Evolutionary conservation across 2,797 vertebrate species (phyloP).

Genomic region (Melanitta fusca): DNA sequence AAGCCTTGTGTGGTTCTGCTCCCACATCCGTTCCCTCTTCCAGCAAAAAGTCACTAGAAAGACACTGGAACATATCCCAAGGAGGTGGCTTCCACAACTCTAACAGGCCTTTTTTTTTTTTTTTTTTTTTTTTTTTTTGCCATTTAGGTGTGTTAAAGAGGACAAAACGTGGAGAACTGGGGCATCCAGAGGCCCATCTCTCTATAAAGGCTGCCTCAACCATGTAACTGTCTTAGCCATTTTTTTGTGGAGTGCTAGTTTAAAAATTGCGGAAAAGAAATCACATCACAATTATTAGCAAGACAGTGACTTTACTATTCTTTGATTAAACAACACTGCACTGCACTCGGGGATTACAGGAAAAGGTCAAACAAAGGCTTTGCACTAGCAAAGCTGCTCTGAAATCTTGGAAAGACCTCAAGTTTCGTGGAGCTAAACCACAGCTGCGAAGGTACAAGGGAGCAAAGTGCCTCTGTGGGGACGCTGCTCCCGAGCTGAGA

Average conservation of each 20-base stretch:
- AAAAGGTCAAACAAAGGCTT: constrained; percentile 55
- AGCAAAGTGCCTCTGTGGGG: not conserved
- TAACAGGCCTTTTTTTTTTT: not conserved
- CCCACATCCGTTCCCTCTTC: not conserved
- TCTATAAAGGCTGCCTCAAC: not conserved
- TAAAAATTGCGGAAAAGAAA: constrained; percentile 24
- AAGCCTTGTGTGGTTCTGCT: accelerated
- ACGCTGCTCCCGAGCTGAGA: not conserved
- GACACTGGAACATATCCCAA: not conserved
- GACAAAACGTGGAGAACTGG: not conserved
- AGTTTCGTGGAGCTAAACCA: not conserved
- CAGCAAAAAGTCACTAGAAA: not conserved
- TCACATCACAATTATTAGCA: not conserved
- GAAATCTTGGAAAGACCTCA: constrained; percentile 23
- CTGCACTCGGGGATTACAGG: not conserved
- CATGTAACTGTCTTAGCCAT: constrained; percentile 1
- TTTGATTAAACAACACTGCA: constrained; percentile 35
- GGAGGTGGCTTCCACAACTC: not conserved
- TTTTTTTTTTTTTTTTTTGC: not conserved
- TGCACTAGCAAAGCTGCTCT: not conserved
- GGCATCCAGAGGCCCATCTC: accelerated
- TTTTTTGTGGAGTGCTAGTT: constrained; percentile 36
- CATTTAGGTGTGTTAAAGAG: not conserved
- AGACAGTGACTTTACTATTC: not conserved
- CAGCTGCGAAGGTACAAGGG: not conserved